A percentile compares a stretch with the other conserved stretches of the same genome.
These are phyloP conservation scores for Ailurus styani DNA, from an alignment of 2,113 vertebrate species.

Conservation along the genomic window DNA sequence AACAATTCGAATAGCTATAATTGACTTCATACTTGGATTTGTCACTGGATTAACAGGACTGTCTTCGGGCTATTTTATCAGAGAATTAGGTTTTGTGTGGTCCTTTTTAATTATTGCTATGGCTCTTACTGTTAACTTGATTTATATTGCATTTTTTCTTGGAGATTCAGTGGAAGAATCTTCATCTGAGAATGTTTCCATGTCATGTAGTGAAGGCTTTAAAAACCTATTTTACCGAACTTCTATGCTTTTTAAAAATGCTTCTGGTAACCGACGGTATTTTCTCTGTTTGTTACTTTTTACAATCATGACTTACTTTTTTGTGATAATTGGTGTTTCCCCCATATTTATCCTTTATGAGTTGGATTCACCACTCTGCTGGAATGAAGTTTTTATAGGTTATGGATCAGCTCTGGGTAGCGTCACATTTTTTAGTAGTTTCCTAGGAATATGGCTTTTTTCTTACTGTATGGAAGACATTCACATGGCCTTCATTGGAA, in stretches of 20 bases:
- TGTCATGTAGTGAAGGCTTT: slow-evolving; percentile 73
- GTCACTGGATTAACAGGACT: slow-evolving; percentile 88
- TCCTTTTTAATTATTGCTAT: slow-evolving; percentile 84
- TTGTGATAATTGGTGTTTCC: slow-evolving; percentile 81
- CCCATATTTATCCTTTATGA: slow-evolving; percentile 90
- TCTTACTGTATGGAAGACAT: slow-evolving; percentile 87
- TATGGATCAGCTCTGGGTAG: slow-evolving; percentile 90
- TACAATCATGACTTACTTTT: slow-evolving; percentile 84
- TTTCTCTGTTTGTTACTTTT: slow-evolving; percentile 85
- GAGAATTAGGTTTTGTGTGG: slow-evolving; percentile 88
- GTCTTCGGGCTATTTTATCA: slow-evolving; percentile 91
- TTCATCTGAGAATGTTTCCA: slow-evolving; percentile 57
- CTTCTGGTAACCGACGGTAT: slow-evolving; percentile 74
- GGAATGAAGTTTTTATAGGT: slow-evolving; percentile 93
- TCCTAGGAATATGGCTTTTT: slow-evolving; percentile 87
- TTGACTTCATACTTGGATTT: slow-evolving; percentile 92
- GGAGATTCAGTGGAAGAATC: slow-evolving; percentile 81
- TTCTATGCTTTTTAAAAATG: slow-evolving; percentile 85
- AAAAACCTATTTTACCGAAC: slow-evolving; percentile 82
- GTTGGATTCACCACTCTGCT: slow-evolving; percentile 93
- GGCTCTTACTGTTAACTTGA: slow-evolving; percentile 82
- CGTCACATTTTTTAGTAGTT: slow-evolving; percentile 87
- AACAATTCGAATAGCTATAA: slow-evolving; percentile 90
- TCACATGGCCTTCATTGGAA: slow-evolving; percentile 87
- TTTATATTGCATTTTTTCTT: slow-evolving; percentile 89